These are phyloP conservation scores for Drosophila maculinotata DNA, from an alignment of 2,888 invertebrate species.

Conservation along the genomic window DNA sequence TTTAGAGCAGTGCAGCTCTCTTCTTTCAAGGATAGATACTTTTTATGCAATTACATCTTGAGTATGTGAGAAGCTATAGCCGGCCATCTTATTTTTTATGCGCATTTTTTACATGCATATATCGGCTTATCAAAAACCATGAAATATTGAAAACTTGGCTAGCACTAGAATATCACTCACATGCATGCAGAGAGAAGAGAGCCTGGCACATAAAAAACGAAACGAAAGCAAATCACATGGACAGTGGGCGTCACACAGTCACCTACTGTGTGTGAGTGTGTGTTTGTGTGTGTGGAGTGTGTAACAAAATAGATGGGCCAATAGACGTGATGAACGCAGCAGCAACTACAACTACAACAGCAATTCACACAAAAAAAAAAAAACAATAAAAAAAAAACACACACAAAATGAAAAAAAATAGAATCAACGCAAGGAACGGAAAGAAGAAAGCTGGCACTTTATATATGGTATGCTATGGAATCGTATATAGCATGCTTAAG, in stretches of 20 bases:
- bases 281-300: conserved; percentile 23
- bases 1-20: background rate
- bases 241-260: conserved; percentile 44
- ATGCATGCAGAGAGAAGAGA: too few species aligned
- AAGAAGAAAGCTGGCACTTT: conserved; percentile 59
- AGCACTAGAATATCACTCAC: conserved; percentile 23
- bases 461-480: conserved; percentile 49
- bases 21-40: too few species aligned
- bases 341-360: conserved; percentile 19
- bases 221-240: conserved; percentile 48
- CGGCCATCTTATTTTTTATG: conserved; percentile 18
- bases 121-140: conserved; percentile 60
- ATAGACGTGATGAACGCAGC: conserved; percentile 75
- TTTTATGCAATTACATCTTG: background rate
- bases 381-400: conserved; percentile 33
- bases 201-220: conserved; percentile 21
- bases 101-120: conserved; percentile 20
- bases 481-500: conserved; percentile 42
- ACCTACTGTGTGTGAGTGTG: conserved; percentile 5
- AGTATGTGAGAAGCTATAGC: background rate
- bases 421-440: conserved; percentile 15
- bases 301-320: conserved; percentile 63
- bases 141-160: conserved; percentile 52
- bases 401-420: conserved; percentile 3
- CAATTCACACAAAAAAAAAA: conserved; percentile 22